These are phyloP conservation scores for Euzetes globulus DNA, from an alignment of 2,888 invertebrate genomes.

Conservation along the genomic window DNA sequence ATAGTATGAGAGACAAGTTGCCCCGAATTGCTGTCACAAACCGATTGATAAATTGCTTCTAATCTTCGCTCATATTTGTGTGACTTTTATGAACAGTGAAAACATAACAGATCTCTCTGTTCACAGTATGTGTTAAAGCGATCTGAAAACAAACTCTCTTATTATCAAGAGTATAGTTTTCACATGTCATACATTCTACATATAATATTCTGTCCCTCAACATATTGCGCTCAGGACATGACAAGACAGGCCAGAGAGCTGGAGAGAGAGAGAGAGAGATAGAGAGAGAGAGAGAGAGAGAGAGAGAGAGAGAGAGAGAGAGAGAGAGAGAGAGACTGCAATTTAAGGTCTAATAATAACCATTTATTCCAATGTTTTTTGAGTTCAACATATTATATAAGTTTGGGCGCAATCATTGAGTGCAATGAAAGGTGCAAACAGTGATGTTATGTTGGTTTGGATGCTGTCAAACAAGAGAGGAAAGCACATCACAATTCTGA, in stretches of 20 bases:
- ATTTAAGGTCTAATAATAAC: background rate
- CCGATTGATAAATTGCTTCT: slow-evolving; percentile 19
- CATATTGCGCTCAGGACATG: background rate
- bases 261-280: background rate
- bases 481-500: background rate
- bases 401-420: slow-evolving; percentile 6
- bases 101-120: background rate
- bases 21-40: slow-evolving; percentile 15
- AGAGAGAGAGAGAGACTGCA: too few relatives aligned
- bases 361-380: background rate
- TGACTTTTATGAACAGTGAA: background rate
- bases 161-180: background rate
- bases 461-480: background rate
- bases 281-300: background rate
- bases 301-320: too few relatives aligned
- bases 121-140: background rate
- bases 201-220: background rate
- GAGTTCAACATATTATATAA: background rate
- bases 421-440: slow-evolving; percentile 20
- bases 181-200: background rate
- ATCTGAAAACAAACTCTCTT: slow-evolving; percentile 13
- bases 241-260: background rate
- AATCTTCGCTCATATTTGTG: slow-evolving; percentile 13
- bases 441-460: background rate
- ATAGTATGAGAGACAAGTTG: slow-evolving; percentile 22